Base-by-base conservation (phyloP, 1,140 invertebrate species). In the Belonocnema kinseyi region DNA sequence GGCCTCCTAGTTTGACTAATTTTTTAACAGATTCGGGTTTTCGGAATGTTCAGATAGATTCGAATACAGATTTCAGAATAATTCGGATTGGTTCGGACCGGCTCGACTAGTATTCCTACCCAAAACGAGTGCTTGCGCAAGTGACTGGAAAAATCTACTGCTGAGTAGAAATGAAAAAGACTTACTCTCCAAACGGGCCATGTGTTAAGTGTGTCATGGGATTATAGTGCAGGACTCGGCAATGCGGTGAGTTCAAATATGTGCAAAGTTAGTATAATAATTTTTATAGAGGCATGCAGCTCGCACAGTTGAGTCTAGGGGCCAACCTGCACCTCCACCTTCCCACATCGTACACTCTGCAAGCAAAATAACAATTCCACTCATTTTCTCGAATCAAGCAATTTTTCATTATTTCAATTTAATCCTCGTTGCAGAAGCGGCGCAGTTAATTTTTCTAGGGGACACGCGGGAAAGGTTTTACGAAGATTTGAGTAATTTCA, bases 171-270 rank as follows among this genome's bases (percentile, higher is more conserved):
- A 61, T 46, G n/a, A 40, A 66, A 66, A 40, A 77, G 51, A 88
- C 87, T 89, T 90, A 85, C 85, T 86, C 83, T 86, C 83, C 75
- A 86, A 82, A 53, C 83, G 87, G 81, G 87, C 85, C 88, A 87
- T 88, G 83, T 86, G 86, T 88, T 88, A 87, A 86, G 82, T 82
- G 80, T 84, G 83, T 82, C 85, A 84, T 86, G 77, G 61, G 61
- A 66, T 66, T 66, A 83, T 78, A 77, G 72, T 87, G 82, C 79
- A 80, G 77, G 76, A 76, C 53, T 82, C 78, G 78, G 77, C 81
- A 77, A 84, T 82, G 77, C 79, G 73, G 52, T 73, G 79, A 77
- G 73, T 78, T 80, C 66, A 81, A 80, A 80, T 74, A 72, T 77
- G 80, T 85, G 82, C 80, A 80, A 76, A 79, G 72, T 86, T 86